These are phyloP conservation scores for Tyrannus savana DNA, from an alignment of 2,113 vertebrate genomes.

Conservation along the genomic window DNA sequence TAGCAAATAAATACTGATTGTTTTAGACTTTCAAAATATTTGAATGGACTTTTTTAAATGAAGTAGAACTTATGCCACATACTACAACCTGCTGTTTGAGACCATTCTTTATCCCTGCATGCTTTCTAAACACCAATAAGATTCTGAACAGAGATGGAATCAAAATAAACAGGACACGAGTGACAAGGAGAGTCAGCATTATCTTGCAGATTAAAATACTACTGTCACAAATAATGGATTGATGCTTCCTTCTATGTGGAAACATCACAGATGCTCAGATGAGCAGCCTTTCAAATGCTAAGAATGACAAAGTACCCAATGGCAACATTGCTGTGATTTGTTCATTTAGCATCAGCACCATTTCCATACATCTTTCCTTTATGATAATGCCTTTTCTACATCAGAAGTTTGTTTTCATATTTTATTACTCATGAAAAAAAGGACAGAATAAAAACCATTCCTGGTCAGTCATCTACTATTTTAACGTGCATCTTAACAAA, in stretches of 20 bases:
- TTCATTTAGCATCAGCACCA: background rate
- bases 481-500: background rate
- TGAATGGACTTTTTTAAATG: background rate
- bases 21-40: background rate
- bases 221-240: background rate
- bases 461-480: background rate
- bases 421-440: background rate
- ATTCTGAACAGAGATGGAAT: background rate
- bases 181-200: constrained; percentile 69
- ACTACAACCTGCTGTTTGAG: background rate
- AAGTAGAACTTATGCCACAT: background rate
- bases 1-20: background rate
- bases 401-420: background rate
- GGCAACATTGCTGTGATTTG: background rate
- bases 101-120: background rate
- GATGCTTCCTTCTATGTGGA: background rate
- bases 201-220: constrained; percentile 72
- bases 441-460: background rate
- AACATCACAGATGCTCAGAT: background rate
- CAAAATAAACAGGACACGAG: constrained; percentile 73
- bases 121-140: background rate
- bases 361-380: background rate
- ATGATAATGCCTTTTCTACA: background rate
- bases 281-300: background rate
- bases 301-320: background rate